A percentile compares a stretch with the other conserved stretches of the same genome.
These are phyloP conservation scores for Distichodus sexfasciatus DNA, from an alignment of 2,797 vertebrate species.

Conservation along the genomic window DNA sequence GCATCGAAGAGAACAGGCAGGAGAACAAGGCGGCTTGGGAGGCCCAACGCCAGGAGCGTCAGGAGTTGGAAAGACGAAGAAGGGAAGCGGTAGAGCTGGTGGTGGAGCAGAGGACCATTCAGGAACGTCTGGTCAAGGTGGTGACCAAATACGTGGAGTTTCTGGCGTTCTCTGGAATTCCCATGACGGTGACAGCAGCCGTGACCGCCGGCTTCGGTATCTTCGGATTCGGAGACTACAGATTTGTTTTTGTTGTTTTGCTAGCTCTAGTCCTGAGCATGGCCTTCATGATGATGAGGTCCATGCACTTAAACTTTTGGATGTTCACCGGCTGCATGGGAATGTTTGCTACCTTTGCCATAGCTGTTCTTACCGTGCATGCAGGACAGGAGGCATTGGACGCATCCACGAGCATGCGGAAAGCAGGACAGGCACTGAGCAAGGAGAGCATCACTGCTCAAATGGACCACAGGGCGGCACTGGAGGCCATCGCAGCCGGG, in stretches of 20 bases:
- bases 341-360: conserved; percentile 49
- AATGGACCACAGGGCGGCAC: conserved; percentile 37
- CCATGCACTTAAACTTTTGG: conserved; percentile 38
- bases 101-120: conserved; percentile 14
- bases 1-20: not conserved
- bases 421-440: conserved; percentile 21
- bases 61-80: conserved; percentile 22
- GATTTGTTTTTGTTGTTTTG: conserved; percentile 49
- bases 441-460: conserved; percentile 26
- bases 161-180: conserved; percentile 47
- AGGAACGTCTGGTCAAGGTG: conserved; percentile 3
- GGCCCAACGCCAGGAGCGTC: conserved; percentile 10
- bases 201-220: conserved; percentile 44
- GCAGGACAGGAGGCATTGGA: conserved; percentile 46
- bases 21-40: conserved; percentile 19
- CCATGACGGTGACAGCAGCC: conserved; percentile 42
- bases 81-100: conserved; percentile 10
- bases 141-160: conserved; percentile 37
- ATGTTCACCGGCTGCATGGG: conserved; percentile 45
- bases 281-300: conserved; percentile 42
- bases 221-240: conserved; percentile 46
- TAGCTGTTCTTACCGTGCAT: conserved; percentile 48
- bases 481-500: conserved; percentile 43
- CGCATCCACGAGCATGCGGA: conserved; percentile 27
- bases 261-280: conserved; percentile 40